Conservation (phyloP, 2,797 vertebrate species). For the Antrozous pallidus region DNA sequence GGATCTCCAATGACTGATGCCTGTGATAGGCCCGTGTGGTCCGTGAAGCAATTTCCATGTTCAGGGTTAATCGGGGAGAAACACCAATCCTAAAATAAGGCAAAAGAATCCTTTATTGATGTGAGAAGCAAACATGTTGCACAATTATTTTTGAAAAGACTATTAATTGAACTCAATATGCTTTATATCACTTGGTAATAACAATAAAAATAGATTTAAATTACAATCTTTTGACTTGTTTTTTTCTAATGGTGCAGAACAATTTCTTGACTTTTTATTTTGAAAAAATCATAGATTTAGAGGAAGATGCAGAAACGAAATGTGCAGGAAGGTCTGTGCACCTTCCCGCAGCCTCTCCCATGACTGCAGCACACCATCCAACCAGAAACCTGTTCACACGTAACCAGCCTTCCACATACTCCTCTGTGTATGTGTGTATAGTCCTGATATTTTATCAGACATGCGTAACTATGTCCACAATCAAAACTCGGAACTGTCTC, state of each 20-base stretch:
- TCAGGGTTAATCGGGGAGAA: background rate
- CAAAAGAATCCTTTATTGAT: background rate
- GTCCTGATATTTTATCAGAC: background rate
- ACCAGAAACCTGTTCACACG: background rate
- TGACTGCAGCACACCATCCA: background rate
- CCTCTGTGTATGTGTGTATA: background rate
- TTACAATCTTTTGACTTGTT: background rate
- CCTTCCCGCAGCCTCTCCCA: background rate
- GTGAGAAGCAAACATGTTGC: background rate
- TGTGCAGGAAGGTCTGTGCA: no score
- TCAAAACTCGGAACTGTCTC: background rate
- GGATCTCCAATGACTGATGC: background rate
- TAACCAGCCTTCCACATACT: background rate
- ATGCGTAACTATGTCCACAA: background rate
- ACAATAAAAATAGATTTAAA: background rate
- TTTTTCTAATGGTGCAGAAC: background rate
- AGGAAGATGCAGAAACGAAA: background rate
- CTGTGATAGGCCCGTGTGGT: background rate
- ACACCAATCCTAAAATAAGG: background rate
- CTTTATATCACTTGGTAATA: background rate
- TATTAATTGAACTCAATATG: background rate
- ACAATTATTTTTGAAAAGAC: background rate
- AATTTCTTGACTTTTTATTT: constrained; percentile 2
- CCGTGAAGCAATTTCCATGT: background rate
- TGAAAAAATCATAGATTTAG: background rate